Percentiles rank a stretch among this genome's conserved stretches.
phyloP scores from a whole-genome alignment of 1,140 invertebrate genomes.

The Diorhabda carinulata region DNA sequence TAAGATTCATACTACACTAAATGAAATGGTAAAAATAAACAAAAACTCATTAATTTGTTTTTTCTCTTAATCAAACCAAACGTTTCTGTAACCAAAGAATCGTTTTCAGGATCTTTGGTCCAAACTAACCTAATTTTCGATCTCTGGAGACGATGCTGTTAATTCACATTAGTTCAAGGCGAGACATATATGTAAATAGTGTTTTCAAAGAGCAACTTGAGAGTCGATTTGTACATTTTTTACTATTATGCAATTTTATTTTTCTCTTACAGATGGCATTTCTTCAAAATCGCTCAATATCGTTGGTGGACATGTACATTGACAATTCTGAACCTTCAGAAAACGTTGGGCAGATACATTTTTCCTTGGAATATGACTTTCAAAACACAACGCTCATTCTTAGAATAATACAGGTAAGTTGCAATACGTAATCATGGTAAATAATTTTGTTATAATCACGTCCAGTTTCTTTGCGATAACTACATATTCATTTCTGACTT shows the following conservation, averaged over 20 bases:
- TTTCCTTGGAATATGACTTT: conserved; percentile 93
- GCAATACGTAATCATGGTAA: neutral
- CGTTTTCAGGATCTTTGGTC: too few species aligned
- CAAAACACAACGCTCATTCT: conserved; percentile 90
- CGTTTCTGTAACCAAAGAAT: too few species aligned
- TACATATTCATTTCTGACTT: too few species aligned
- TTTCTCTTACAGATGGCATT: conserved; percentile 56
- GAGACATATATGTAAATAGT: neutral
- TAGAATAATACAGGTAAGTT: conserved; percentile 80
- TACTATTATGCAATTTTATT: neutral
- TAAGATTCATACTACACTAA: too few species aligned
- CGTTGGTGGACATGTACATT: conserved; percentile 93
- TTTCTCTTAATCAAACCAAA: too few species aligned
- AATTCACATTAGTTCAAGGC: too few species aligned
- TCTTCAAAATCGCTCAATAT: conserved; percentile 83
- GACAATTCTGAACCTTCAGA: conserved; percentile 87
- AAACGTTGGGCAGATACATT: conserved; percentile 92
- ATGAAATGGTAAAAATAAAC: too few species aligned
- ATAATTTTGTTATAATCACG: neutral
- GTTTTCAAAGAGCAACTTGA: conserved; percentile 5
- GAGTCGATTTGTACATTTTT: conserved; percentile 6
- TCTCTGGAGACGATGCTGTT: too few species aligned
- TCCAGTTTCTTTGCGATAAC: neutral
- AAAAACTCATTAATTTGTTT: too few species aligned
- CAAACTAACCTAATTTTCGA: too few species aligned